Conservation (phyloP, 2,113 vertebrate genomes). For the Rhabdornis inornatus region DNA sequence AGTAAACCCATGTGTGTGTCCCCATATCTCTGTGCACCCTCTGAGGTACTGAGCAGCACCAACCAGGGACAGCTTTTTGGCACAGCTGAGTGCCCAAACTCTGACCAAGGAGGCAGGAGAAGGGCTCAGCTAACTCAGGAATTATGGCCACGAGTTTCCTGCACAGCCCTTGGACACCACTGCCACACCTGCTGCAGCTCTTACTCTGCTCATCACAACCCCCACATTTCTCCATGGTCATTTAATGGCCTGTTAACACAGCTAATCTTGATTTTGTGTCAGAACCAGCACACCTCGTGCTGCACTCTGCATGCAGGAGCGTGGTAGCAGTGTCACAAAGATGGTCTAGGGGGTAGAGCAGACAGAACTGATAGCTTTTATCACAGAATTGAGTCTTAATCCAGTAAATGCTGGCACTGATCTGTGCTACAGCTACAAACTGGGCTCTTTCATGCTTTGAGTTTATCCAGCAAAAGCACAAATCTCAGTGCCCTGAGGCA, state of each 20-base stretch:
- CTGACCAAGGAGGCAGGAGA: neutral
- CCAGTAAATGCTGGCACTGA: neutral
- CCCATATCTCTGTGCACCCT: too few relatives aligned
- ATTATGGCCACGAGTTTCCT: neutral
- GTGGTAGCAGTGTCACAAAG: neutral
- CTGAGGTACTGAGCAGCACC: neutral
- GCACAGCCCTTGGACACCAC: neutral
- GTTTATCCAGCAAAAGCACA: neutral
- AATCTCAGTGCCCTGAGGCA: neutral
- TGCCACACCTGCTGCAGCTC: rapidly evolving
- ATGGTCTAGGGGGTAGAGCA: neutral
- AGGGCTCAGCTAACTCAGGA: neutral
- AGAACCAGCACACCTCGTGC: neutral
- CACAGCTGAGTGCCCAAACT: neutral
- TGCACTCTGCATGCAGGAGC: neutral
- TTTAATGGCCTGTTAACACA: neutral
- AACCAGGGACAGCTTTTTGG: neutral
- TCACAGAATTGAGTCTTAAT: neutral
- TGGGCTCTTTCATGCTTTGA: neutral
- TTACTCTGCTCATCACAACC: neutral
- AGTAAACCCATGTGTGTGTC: too few relatives aligned
- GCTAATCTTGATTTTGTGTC: neutral
- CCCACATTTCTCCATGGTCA: neutral
- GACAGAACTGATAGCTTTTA: neutral
- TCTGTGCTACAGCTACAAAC: neutral